Evolutionary conservation across 1,140 invertebrate genomes (phyloP).

Genomic region (Apis dorsata): DNA sequence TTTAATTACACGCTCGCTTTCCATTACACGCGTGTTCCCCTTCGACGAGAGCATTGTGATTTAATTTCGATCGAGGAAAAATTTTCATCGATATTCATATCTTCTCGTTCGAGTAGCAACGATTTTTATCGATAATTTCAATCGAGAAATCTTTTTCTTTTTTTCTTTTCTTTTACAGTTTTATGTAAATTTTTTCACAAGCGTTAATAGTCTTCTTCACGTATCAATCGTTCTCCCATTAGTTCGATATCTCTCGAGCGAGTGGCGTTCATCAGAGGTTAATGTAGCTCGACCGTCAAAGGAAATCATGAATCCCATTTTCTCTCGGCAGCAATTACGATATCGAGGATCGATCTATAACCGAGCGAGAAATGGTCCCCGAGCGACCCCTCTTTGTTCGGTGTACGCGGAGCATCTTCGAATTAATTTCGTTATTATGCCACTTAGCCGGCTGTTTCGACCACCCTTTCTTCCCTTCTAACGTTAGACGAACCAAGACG

Average conservation of each 20-base stretch:
- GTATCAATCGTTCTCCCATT: conserved; percentile 12
- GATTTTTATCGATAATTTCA: no score
- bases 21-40: neutral
- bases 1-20: conserved; percentile 51
- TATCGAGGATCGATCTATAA: conserved; percentile 59
- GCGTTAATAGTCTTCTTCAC: neutral
- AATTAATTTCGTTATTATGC: conserved; percentile 51
- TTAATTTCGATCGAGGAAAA: neutral
- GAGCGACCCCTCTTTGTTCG: conserved; percentile 38
- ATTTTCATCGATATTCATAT: neutral
- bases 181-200: neutral
- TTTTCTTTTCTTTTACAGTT: no score
- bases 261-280: conserved; percentile 27
- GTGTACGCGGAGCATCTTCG: conserved; percentile 30
- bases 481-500: neutral
- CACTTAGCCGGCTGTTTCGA: conserved; percentile 44
- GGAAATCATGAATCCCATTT: conserved; percentile 59
- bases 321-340: conserved; percentile 53
- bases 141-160: no score
- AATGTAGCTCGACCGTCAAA: conserved; percentile 33
- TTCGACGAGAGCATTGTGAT: neutral
- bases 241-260: conserved; percentile 7
- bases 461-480: conserved; percentile 1
- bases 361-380: conserved; percentile 41
- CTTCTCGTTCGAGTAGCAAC: no score